Conservation (phyloP, 2,888 invertebrate genomes). For the Strigamia maritima region DNA sequence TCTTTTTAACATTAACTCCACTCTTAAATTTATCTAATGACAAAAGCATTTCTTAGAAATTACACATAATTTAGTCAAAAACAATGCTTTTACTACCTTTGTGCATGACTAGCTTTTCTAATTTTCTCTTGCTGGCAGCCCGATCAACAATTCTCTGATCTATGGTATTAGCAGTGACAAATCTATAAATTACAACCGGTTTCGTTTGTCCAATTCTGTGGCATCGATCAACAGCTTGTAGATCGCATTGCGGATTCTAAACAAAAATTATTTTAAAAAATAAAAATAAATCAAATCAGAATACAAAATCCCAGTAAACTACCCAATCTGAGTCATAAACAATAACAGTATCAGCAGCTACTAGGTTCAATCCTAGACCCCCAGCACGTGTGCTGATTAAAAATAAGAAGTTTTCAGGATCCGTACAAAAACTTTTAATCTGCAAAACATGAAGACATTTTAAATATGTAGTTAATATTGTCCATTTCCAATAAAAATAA, state of each 20-base stretch:
- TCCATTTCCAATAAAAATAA: not conserved
- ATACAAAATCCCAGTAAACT: too few relatives aligned
- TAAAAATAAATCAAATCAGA: not conserved
- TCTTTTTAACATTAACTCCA: not conserved
- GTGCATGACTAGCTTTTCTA: conserved; percentile 68
- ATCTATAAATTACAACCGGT: conserved; percentile 65
- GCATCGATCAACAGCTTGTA: conserved; percentile 70
- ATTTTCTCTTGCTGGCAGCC: conserved; percentile 60
- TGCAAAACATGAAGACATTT: not conserved
- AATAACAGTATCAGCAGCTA: conserved; percentile 67
- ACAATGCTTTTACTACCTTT: conserved; percentile 52
- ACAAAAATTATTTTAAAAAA: not conserved
- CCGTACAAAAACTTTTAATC: conserved; percentile 43
- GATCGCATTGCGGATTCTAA: conserved; percentile 66
- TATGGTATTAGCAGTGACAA: conserved; percentile 62
- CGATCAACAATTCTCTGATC: conserved; percentile 63
- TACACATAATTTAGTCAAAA: too few relatives aligned
- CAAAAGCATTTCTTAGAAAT: not conserved
- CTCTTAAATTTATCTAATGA: not conserved
- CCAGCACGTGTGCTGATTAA: conserved; percentile 67
- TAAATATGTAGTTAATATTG: too few relatives aligned
- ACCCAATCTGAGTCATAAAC: conserved; percentile 66
- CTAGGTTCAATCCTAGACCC: conserved; percentile 66
- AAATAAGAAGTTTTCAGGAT: conserved; percentile 59
- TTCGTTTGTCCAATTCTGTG: conserved; percentile 69